phyloP scores from a whole-genome alignment of 2,888 invertebrate species.

The Leptarthrus brevirostris region DNA sequence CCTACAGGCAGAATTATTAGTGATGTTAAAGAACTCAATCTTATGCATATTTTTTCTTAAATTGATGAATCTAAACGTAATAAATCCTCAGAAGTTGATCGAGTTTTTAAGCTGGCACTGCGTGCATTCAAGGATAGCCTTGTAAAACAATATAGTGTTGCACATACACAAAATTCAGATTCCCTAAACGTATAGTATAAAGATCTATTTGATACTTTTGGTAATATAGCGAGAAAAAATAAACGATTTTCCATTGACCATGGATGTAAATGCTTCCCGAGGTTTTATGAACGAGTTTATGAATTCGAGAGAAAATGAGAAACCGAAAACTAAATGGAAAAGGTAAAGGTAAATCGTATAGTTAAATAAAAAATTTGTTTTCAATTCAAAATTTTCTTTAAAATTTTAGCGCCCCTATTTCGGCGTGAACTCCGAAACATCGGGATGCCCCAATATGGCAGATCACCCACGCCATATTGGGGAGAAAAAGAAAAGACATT shows the following conservation, averaged over 20 bases:
- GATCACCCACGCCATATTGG: no score
- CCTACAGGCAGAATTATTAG: constrained; percentile 91
- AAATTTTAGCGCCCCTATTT: no score
- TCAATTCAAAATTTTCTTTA: constrained; percentile 56
- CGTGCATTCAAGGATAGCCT: constrained; percentile 93
- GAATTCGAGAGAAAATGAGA: constrained; percentile 81
- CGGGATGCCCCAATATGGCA: no score
- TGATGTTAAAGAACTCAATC: constrained; percentile 85
- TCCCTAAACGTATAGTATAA: constrained; percentile 84
- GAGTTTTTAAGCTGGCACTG: constrained; percentile 90
- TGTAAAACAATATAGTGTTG: constrained; percentile 88
- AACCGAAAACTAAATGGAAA: constrained; percentile 82
- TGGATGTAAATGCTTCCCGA: constrained; percentile 95
- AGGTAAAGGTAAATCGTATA: constrained; percentile 85
- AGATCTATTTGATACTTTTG: constrained; percentile 91
- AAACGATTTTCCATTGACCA: constrained; percentile 87
- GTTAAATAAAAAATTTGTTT: constrained; percentile 63
- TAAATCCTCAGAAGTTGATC: constrained; percentile 77
- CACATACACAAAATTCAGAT: constrained; percentile 81
- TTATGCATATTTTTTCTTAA: constrained; percentile 91
- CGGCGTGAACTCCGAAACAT: no score
- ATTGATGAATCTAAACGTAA: constrained; percentile 79
- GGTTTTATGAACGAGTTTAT: constrained; percentile 97
- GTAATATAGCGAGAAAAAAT: constrained; percentile 85
- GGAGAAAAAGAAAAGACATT: no score